Base-by-base conservation (phyloP, 2,113 vertebrate species). In the Mungos mungo region DNA sequence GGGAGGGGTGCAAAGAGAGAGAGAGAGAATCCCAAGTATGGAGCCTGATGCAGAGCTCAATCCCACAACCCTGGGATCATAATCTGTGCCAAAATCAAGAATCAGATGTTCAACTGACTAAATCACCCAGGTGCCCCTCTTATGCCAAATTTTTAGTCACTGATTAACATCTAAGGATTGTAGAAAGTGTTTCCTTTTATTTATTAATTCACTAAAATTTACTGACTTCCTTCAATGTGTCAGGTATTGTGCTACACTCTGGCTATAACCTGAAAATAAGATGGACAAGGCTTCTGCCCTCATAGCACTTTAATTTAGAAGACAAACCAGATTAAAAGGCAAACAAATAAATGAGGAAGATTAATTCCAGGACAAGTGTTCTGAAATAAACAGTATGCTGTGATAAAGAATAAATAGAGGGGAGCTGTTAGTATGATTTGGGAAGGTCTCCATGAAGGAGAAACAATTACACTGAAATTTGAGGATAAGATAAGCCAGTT, bases 331-430 rank as follows among this genome's bases (percentile, higher is more conserved):
- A 87, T 68, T 35, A 77, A 88, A 83, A 71, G 21, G 47, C 69
- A 84, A 96, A 63, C 14, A 80, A 81, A 80, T 25, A n/a, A 82
- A 95, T 69, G n/a, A 92, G 63, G 76, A 86, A 80, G 35, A 38
- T 82, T 87, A 83, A 84, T 82, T 83, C 69, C 29, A 71, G 27
- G n/a, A 65, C 88, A 81, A 90, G 45, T 3, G 18, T 88, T 88
- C 68, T 79, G n/a, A 97, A 96, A 92, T 94, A 82, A 91, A 50
- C 14, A 29, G 10, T 29, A 15, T 71, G n/a, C 19, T 96, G 14
- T 88, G 52, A 88, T 84, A 92, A 88, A 86, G 14, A 91, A 54
- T 68, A 90, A 72, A 25, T 35, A 88, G 66, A 87, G 18, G 7
- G 13, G 13, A 91, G 2, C 29, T 77, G 3, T 76, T 83, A 77